Evolutionary conservation across 2,888 invertebrate species (phyloP), one percentile per base, ranked within the genome.

Genomic region (Lasioglossum zephyrum): DNA sequence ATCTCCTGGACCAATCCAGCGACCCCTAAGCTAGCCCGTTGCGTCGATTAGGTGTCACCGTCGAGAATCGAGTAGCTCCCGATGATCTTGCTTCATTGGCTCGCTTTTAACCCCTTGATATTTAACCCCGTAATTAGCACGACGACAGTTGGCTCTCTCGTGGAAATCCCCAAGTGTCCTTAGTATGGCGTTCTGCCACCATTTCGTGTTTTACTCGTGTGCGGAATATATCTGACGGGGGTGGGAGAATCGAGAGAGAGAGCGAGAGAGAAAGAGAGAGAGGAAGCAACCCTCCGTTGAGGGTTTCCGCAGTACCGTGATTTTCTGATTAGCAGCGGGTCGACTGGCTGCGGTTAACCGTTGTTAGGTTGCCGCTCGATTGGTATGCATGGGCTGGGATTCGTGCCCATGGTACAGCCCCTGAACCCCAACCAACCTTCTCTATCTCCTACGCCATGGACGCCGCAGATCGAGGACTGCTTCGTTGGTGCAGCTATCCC

Each of bases 321-420:
- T 95, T 95, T 94, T 94, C 94, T 95, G 94, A 95, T 95, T 95
- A 95, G 93, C 92, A 91, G 92, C 89, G 93, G 94, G 94, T 94
- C 93, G 95, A 94, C 93, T 94, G 94, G 93, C 90, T 94, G 93
- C 94, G 93, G 94, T 94, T 95, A 95, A 94, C 94, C 93, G 94
- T 95, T 94, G 94, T 94, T 95, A 95, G 93, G 94, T 94, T 92
- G 92, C 89, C 87, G 91, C 94, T 90, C 94, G 91, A 95, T 95
- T 95, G 94, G 93, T 95, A 95, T 95, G 95, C 95, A 95, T 95
- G 94, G 94, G 93, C 94, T 95, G 95, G 95, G 94, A 94, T 92
- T 93, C 93, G 91, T 92, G 93, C 91, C 89, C 88, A 84, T 85
- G 84, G 85, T 87, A 80, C 87, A 82, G 84, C 84, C 88, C 87